phyloP scores from a whole-genome alignment of 1,140 invertebrate genomes.

The Lepidotrigona ventralis region DNA sequence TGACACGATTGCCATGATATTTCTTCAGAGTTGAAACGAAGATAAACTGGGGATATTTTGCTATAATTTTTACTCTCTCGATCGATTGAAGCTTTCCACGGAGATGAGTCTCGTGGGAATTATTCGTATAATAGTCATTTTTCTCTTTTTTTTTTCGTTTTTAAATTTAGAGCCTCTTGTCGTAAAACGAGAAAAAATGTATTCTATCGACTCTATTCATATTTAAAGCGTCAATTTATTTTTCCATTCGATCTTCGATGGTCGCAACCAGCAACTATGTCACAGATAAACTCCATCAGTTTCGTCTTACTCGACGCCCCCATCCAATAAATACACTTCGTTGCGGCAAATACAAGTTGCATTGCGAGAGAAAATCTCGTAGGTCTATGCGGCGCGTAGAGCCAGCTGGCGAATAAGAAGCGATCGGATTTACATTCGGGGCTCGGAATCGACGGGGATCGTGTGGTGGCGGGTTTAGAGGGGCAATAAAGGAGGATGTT shows the following conservation, averaged over 20 bases:
- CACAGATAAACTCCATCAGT: neutral
- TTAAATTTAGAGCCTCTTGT: too few species aligned
- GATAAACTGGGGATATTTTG: neutral
- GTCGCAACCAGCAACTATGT: too few species aligned
- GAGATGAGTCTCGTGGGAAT: neutral
- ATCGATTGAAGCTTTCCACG: too few species aligned
- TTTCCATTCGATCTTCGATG: too few species aligned
- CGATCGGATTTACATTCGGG: slow-evolving; percentile 33
- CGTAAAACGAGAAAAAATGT: too few species aligned
- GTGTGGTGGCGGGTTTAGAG: slow-evolving; percentile 23
- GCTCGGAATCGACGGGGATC: slow-evolving; percentile 27
- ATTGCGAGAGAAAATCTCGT: neutral
- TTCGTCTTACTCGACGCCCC: neutral
- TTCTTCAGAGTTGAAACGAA: neutral
- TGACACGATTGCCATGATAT: neutral
- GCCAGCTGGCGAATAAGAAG: slow-evolving; percentile 3
- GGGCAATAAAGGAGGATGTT: slow-evolving; percentile 44
- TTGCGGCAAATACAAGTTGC: too few species aligned
- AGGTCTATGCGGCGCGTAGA: neutral
- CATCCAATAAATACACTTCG: neutral
- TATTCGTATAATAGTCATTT: neutral
- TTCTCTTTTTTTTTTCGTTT: too few species aligned
- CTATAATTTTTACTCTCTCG: neutral
- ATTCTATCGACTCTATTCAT: too few species aligned
- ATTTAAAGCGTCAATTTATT: too few species aligned